A percentile compares a stretch with the other conserved stretches of the same genome.
Evolutionary conservation across 2,888 invertebrate species (phyloP).

Genomic region (Parnassius apollo): DNA sequence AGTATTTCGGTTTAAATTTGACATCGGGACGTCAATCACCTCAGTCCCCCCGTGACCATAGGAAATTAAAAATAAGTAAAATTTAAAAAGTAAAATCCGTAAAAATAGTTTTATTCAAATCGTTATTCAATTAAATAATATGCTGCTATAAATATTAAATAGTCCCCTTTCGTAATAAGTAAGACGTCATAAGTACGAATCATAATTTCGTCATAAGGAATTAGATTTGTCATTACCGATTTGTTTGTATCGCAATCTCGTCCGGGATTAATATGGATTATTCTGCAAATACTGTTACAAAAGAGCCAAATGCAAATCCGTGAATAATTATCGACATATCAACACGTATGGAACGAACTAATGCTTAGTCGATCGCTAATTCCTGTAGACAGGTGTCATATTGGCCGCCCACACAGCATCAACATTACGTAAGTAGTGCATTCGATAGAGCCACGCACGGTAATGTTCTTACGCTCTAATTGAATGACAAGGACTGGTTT

Average conservation of each 20-base stretch:
- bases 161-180: conserved; percentile 4
- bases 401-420: conserved; percentile 47
- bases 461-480: conserved; percentile 72
- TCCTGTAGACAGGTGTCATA: conserved; percentile 54
- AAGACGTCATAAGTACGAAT: conserved; percentile 5
- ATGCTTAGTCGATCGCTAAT: conserved; percentile 50
- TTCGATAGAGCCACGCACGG: conserved; percentile 33
- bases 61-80: no score
- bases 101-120: neutral
- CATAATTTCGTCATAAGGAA: conserved; percentile 11
- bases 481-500: conserved; percentile 57
- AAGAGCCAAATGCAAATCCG: conserved; percentile 22
- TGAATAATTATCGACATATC: conserved; percentile 39
- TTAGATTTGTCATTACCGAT: conserved; percentile 20
- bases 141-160: neutral
- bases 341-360: conserved; percentile 43
- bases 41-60: no score
- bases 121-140: neutral
- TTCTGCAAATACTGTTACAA: conserved; percentile 13
- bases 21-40: no score
- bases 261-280: conserved; percentile 23
- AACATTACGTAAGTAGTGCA: conserved; percentile 52
- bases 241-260: conserved; percentile 22
- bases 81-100: no score
- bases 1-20: no score